phyloP scores from a whole-genome alignment of 2,888 invertebrate genomes.

The Gastracanthus pulcherrimus region DNA sequence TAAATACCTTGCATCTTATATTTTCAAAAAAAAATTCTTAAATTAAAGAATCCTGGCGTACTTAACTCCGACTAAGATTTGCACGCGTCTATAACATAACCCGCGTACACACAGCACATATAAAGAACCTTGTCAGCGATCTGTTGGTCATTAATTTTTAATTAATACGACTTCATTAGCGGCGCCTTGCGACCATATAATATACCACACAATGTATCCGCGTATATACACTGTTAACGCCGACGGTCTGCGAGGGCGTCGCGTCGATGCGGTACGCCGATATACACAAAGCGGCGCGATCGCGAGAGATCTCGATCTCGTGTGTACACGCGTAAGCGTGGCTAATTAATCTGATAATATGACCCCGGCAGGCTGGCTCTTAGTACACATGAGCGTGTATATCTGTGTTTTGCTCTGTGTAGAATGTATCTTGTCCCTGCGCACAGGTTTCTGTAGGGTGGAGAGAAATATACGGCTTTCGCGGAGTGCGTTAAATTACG shows the following conservation, averaged over 20 bases:
- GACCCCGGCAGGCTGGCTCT: no score
- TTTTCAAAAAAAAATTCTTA: no score
- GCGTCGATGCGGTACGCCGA: constrained; percentile 13
- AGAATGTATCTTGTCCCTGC: neutral
- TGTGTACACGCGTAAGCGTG: constrained; percentile 58
- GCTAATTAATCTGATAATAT: constrained; percentile 70
- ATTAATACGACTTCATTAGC: constrained; percentile 70
- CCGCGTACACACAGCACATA: neutral
- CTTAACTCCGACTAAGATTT: no score
- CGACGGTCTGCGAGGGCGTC: neutral
- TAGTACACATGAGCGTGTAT: constrained; percentile 38
- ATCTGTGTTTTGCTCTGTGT: neutral
- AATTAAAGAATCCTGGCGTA: no score
- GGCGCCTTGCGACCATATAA: constrained; percentile 12
- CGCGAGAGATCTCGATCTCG: constrained; percentile 10
- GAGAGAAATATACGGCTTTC: neutral
- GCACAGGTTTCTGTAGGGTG: no score
- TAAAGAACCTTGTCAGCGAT: constrained; percentile 45
- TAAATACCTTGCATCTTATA: no score
- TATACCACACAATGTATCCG: neutral
- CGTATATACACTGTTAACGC: neutral
- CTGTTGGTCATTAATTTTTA: constrained; percentile 64
- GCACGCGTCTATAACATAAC: neutral
- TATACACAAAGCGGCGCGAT: constrained; percentile 4
- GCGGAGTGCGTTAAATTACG: constrained; percentile 2